Evolutionary conservation across 1,140 invertebrate genomes (phyloP).

Genomic region (Ceratoteleas bidentatus): DNA sequence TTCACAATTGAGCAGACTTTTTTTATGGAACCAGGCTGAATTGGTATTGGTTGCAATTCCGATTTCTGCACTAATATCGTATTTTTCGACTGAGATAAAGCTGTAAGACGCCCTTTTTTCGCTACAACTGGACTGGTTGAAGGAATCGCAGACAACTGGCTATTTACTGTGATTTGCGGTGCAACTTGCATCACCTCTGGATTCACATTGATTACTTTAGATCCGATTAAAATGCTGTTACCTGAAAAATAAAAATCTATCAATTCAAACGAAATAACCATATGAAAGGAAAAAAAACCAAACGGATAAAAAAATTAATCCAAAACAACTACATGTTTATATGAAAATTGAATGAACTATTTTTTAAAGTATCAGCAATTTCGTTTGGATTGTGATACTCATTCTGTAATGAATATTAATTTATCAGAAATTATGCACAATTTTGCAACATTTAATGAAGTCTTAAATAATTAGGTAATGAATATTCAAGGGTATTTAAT

Average conservation of each 20-base stretch:
- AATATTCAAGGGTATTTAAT: neutral
- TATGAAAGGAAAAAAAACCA: too few relatives aligned
- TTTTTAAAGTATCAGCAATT: too few relatives aligned
- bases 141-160: constrained; percentile 14
- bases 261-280: constrained; percentile 1
- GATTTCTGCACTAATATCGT: constrained; percentile 72
- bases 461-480: neutral
- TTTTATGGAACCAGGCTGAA: constrained; percentile 21
- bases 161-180: constrained; percentile 14
- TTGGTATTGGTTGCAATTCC: constrained; percentile 18
- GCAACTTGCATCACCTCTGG: constrained; percentile 33
- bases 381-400: too few relatives aligned
- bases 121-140: constrained; percentile 47
- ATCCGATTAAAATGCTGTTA: constrained; percentile 64
- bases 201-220: constrained; percentile 69
- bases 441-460: neutral
- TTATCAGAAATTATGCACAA: neutral
- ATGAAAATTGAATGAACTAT: neutral
- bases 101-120: constrained; percentile 55
- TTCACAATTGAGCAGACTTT: constrained; percentile 19
- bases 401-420: neutral
- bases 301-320: neutral
- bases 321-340: neutral
- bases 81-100: constrained; percentile 54
- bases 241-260: constrained; percentile 58